A percentile compares a stretch with the other conserved stretches of the same genome.
phyloP scores from a whole-genome alignment of 2,888 invertebrate species.

The Papilio gigon region DNA sequence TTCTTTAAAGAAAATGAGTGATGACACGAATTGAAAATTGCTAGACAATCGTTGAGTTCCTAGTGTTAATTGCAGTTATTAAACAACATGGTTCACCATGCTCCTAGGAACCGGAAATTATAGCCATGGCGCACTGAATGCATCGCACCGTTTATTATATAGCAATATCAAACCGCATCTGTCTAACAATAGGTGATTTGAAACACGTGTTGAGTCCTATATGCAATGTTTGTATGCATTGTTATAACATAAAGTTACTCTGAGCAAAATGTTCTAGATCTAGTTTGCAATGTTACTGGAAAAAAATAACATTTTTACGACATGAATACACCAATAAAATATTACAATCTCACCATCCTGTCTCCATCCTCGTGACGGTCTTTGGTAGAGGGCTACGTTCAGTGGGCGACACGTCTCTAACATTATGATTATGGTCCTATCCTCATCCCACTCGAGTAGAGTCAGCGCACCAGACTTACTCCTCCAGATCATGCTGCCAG shows the following conservation, averaged over 20 bases:
- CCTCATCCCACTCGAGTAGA: too few species aligned
- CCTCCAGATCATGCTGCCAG: too few species aligned
- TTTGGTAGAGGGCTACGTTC: too few species aligned
- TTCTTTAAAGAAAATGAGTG: too few species aligned
- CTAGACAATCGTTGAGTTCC: too few species aligned
- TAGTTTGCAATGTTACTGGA: neutral
- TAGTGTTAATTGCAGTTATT: neutral
- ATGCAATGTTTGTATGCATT: constrained; percentile 4
- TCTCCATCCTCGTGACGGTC: too few species aligned
- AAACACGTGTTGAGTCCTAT: neutral
- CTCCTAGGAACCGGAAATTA: constrained; percentile 12
- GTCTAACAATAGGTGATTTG: constrained; percentile 30
- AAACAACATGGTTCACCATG: neutral
- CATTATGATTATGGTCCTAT: too few species aligned
- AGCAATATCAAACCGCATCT: constrained; percentile 24
- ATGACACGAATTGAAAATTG: too few species aligned
- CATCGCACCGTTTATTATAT: constrained; percentile 24
- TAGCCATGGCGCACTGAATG: constrained; percentile 8
- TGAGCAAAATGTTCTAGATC: neutral
- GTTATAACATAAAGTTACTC: neutral
- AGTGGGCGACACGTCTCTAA: too few species aligned
- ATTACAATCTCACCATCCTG: too few species aligned
- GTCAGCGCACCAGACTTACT: too few species aligned
- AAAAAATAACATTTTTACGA: neutral
- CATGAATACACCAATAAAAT: too few species aligned